Evolutionary conservation across 1,140 invertebrate genomes (phyloP).

Genomic region (Zaprionus ghesquierei): DNA sequence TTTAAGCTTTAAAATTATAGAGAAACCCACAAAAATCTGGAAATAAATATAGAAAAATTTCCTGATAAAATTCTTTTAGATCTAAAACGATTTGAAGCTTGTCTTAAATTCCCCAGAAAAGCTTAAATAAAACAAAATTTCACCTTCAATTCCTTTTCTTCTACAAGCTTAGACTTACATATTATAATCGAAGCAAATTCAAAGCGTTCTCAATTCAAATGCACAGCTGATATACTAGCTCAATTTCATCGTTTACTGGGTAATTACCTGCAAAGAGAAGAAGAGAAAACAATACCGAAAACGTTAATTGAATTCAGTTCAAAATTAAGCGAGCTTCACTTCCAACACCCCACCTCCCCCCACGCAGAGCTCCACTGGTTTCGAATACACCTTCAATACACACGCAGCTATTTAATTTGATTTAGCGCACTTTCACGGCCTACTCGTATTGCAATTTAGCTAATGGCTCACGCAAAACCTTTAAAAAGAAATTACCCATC

Average conservation of each 20-base stretch:
- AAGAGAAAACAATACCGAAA: constrained; percentile 15
- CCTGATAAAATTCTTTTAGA: no score
- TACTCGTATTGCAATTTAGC: constrained; percentile 63
- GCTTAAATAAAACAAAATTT: no score
- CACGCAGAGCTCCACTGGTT: not conserved
- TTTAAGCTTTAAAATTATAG: no score
- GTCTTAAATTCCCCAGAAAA: no score
- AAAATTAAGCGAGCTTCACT: not conserved
- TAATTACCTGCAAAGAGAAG: constrained; percentile 55
- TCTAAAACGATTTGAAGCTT: no score
- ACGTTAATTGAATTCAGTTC: not conserved
- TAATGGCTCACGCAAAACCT: constrained; percentile 73
- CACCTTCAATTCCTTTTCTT: no score
- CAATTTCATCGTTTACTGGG: not conserved
- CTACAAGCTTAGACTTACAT: not conserved
- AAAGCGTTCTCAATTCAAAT: not conserved
- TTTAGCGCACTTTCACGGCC: constrained; percentile 45
- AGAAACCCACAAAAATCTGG: no score
- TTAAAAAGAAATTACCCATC: constrained; percentile 78
- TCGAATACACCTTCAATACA: constrained; percentile 28
- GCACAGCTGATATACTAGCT: not conserved
- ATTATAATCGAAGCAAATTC: no score
- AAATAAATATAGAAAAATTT: no score
- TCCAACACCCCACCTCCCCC: not conserved
- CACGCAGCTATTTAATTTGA: constrained; percentile 62